Evolutionary conservation across 1,140 invertebrate species (phyloP), one percentile per base, ranked within the genome.

Genomic region (Metaphire vulgaris): DNA sequence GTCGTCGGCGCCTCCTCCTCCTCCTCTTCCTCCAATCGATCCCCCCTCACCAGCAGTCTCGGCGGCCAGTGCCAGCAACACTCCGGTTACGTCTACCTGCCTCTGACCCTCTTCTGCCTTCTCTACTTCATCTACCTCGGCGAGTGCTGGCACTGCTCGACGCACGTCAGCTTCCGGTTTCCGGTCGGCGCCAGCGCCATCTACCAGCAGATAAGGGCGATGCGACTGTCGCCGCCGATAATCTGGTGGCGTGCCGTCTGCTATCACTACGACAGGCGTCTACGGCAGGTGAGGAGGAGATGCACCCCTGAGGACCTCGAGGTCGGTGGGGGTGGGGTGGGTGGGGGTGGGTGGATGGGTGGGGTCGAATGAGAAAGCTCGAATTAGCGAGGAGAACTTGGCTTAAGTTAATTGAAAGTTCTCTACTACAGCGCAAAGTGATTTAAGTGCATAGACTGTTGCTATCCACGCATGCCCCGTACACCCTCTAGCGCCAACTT

Each of bases 201-300:
- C 29, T 89, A 91, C 71, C 88, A 91, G 14, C 89, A 90, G 82
- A 89, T 93, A 21, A 87, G 89, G 72, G 88, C 90, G 72, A 90
- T 95, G 88, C 88, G 90, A 77, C 88, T 89, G 41, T 90, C 92
- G 0, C 89, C 90, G 74, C 92, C 92, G 0, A 90, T 92, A 75
- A 91, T 94, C 29, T 95, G 93, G 93, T 95, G 93, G 93, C 94
- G 93, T 82, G 92, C 92, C 21, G 89, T 93, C 68, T 93, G 92
- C 81, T 94, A 94, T 85, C 93, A 95, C 86, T 94, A 94, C 82
- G 90, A 92, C 32, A 83, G 92, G 67, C 88, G 92, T 76, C 92
- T 92, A 81, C 86, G 92, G 64, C 88, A 88, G 71, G 41, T 56
- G n/a, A n/a, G n/a, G n/a, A n/a, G n/a, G n/a, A n/a, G n/a, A n/a